Evolutionary conservation across 30 jellyfish, hydroid and myxozoan species (phyloP).

Genomic region (Turritopsis dohrnii): DNA sequence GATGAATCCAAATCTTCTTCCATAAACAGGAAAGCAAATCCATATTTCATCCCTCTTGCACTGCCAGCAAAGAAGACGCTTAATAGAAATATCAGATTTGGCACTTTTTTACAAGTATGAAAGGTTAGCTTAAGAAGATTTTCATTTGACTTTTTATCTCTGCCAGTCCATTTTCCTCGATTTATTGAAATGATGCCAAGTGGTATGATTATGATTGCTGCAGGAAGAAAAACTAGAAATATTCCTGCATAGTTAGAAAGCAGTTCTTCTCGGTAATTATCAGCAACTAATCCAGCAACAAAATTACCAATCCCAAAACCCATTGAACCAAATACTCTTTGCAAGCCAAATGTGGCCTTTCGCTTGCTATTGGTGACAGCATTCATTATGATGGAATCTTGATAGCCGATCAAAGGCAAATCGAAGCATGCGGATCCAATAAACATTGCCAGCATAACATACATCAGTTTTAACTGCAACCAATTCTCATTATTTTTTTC

Average conservation of each 20-base stretch:
- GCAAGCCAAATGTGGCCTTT: constrained; percentile 12
- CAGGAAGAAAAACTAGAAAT: constrained; percentile 11
- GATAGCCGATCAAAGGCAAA: neutral
- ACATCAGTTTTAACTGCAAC: neutral
- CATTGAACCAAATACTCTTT: constrained; percentile 16
- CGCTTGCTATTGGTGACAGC: neutral
- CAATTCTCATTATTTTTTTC: neutral
- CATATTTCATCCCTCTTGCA: constrained; percentile 54
- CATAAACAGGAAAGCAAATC: constrained; percentile 51
- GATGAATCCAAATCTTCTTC: constrained; percentile 28
- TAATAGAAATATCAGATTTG: constrained; percentile 36
- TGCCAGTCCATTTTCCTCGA: constrained; percentile 1
- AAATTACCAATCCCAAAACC: constrained; percentile 10
- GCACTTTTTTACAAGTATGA: neutral
- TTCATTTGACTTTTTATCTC: neutral
- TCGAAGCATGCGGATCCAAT: neutral
- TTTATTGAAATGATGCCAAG: neutral
- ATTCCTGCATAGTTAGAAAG: constrained; percentile 6
- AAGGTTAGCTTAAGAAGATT: neutral
- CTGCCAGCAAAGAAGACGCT: constrained; percentile 52
- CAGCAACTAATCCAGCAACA: constrained; percentile 19
- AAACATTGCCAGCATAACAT: neutral
- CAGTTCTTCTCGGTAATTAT: neutral
- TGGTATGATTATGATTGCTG: neutral
- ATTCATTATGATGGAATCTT: constrained; percentile 3